Percentiles rank a stretch among this genome's conserved stretches.
phyloP scores from a whole-genome alignment of 2,888 invertebrate species.

The Bruchidius siliquastri region DNA sequence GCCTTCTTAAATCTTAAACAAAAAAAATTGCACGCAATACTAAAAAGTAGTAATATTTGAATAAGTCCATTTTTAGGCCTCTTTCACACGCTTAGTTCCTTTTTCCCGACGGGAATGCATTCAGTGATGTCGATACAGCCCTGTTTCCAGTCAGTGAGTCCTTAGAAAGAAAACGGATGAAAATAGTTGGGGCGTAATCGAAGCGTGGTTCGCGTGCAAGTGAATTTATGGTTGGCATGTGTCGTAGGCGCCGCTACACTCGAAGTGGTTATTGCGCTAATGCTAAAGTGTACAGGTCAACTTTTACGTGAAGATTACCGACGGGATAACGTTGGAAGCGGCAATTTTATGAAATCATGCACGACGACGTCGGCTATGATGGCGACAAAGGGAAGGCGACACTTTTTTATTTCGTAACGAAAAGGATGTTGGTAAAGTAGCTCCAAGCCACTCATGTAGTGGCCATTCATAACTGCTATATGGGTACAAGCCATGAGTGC shows the following conservation, averaged over 20 bases:
- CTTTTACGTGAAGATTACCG: slow-evolving; percentile 43
- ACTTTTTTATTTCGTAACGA: neutral
- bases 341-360: slow-evolving; percentile 46
- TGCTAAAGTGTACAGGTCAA: slow-evolving; percentile 43
- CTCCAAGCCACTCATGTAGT: too few relatives aligned
- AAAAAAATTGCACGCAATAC: too few relatives aligned
- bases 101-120: too few relatives aligned
- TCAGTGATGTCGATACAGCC: too few relatives aligned
- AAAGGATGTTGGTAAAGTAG: neutral
- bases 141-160: neutral
- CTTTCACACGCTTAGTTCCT: too few relatives aligned
- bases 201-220: slow-evolving; percentile 20
- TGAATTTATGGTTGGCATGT: slow-evolving; percentile 16
- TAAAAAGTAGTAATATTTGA: too few relatives aligned
- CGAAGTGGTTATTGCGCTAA: slow-evolving; percentile 43
- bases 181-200: neutral
- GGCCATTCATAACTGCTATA: too few relatives aligned
- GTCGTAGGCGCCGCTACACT: slow-evolving; percentile 19
- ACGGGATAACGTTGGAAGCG: slow-evolving; percentile 38
- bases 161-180: neutral
- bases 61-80: too few relatives aligned
- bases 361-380: slow-evolving; percentile 15
- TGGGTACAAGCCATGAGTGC: too few relatives aligned
- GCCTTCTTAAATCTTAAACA: too few relatives aligned
- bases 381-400: slow-evolving; percentile 17